A percentile compares a stretch with the other conserved stretches of the same genome.
Evolutionary conservation across 2,113 vertebrate species (phyloP).

Genomic region (Hydrochoerus hydrochaeris): DNA sequence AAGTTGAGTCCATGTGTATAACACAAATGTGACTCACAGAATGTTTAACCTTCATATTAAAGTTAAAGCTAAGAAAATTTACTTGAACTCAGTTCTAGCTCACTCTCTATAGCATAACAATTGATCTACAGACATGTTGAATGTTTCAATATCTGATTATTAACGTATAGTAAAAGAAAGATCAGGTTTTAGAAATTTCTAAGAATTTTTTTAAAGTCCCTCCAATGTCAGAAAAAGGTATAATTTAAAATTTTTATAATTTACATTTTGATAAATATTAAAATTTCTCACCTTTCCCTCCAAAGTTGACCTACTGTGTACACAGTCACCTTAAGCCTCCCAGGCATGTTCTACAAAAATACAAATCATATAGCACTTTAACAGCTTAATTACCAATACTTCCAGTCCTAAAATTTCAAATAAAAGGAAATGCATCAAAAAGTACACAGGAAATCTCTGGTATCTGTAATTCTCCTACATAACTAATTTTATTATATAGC

Average conservation of each 20-base stretch:
- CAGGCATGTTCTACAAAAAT: neutral
- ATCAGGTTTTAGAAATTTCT: neutral
- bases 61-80: constrained; percentile 42
- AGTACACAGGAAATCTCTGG: neutral
- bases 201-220: neutral
- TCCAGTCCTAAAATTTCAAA: constrained; percentile 27
- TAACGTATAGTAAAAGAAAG: constrained; percentile 6
- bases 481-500: neutral
- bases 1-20: neutral
- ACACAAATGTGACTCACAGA: neutral
- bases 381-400: constrained; percentile 15
- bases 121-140: neutral
- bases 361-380: neutral
- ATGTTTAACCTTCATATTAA: neutral
- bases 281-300: neutral
- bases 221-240: neutral
- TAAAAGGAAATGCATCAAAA: neutral
- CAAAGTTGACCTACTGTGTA: neutral
- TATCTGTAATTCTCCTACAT: neutral
- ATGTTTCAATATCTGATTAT: constrained; percentile 12
- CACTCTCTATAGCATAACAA: neutral
- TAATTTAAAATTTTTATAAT: neutral
- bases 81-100: constrained; percentile 1
- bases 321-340: neutral
- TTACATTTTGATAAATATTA: constrained; percentile 12